Conservation (phyloP, 1,140 invertebrate species). For the Eciton burchellii region DNA sequence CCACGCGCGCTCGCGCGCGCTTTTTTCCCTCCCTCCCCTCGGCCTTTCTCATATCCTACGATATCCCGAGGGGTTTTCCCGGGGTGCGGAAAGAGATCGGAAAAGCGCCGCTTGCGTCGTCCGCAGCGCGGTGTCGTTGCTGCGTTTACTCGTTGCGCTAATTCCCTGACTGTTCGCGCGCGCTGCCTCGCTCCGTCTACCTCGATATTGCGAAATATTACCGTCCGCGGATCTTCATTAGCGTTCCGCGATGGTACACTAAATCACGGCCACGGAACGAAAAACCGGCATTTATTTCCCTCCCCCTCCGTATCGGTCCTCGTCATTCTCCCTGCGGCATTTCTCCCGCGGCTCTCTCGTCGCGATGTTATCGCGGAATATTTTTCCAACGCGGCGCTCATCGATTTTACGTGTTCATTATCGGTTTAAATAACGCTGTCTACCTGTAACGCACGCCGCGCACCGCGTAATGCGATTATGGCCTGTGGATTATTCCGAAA, state of each 20-base stretch:
- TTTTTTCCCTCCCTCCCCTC: neutral
- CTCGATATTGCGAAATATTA: slow-evolving; percentile 73
- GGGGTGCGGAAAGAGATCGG: slow-evolving; percentile 38
- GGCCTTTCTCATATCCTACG: slow-evolving; percentile 22
- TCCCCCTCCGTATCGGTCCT: neutral
- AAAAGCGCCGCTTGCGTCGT: slow-evolving; percentile 39
- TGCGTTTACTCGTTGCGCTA: slow-evolving; percentile 34
- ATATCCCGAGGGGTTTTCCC: slow-evolving; percentile 22
- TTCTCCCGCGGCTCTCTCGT: neutral
- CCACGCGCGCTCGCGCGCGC: neutral
- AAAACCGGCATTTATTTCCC: slow-evolving; percentile 32
- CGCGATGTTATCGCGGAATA: slow-evolving; percentile 18
- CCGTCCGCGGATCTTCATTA: slow-evolving; percentile 61
- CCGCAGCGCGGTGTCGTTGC: slow-evolving; percentile 26
- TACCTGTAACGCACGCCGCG: slow-evolving; percentile 13
- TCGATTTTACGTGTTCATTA: slow-evolving; percentile 34
- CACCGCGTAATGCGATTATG: slow-evolving; percentile 46
- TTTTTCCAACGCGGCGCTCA: neutral
- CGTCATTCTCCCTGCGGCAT: no score
- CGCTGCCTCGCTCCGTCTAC: slow-evolving; percentile 48
- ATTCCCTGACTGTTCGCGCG: slow-evolving; percentile 18
- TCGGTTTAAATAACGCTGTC: slow-evolving; percentile 28
- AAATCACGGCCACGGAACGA: slow-evolving; percentile 49
- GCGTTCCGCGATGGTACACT: slow-evolving; percentile 6
- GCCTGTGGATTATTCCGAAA: slow-evolving; percentile 41